Evolutionary conservation across 2,797 vertebrate species (phyloP).

Genomic region (Lerista edwardsae): DNA sequence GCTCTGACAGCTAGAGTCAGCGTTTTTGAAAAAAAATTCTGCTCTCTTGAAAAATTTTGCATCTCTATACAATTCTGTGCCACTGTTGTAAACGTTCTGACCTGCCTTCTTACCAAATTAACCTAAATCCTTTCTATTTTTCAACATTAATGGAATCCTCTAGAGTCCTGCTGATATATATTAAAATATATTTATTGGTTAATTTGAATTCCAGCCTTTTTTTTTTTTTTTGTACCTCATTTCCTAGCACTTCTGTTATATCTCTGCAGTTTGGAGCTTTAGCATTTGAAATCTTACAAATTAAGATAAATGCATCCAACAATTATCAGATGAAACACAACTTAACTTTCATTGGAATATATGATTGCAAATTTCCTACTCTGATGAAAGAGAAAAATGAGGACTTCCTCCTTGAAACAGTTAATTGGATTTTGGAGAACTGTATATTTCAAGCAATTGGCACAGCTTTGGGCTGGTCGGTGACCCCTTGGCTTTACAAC

Average conservation of each 20-base stretch:
- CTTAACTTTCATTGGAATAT: slow-evolving; percentile 79
- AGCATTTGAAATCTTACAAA: slow-evolving; percentile 82
- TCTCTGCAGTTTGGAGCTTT: slow-evolving; percentile 78
- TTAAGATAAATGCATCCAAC: slow-evolving; percentile 82
- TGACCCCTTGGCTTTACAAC: slow-evolving; percentile 75
- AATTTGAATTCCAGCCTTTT: slow-evolving; percentile 86
- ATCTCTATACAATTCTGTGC: slow-evolving; percentile 89
- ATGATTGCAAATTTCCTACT: slow-evolving; percentile 79
- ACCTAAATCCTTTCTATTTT: slow-evolving; percentile 95
- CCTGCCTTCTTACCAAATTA: slow-evolving; percentile 99
- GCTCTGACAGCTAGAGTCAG: slow-evolving; percentile 96
- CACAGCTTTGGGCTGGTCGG: slow-evolving; percentile 73
- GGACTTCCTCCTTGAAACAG: slow-evolving; percentile 74
- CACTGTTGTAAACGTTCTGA: slow-evolving; percentile 91
- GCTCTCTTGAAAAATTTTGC: slow-evolving; percentile 87
- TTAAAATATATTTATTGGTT: slow-evolving; percentile 91
- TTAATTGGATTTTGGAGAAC: slow-evolving; percentile 82
- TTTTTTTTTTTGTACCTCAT: slow-evolving; percentile 74
- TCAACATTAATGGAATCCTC: slow-evolving; percentile 97
- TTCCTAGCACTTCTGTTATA: slow-evolving; percentile 84
- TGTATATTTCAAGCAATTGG: slow-evolving; percentile 65
- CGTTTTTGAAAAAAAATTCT: slow-evolving; percentile 90
- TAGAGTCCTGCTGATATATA: slow-evolving; percentile 88
- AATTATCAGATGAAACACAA: slow-evolving; percentile 84
- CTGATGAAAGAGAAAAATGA: slow-evolving; percentile 77